phyloP scores from a whole-genome alignment of 2,888 invertebrate genomes.

The Amaurobius ferox region DNA sequence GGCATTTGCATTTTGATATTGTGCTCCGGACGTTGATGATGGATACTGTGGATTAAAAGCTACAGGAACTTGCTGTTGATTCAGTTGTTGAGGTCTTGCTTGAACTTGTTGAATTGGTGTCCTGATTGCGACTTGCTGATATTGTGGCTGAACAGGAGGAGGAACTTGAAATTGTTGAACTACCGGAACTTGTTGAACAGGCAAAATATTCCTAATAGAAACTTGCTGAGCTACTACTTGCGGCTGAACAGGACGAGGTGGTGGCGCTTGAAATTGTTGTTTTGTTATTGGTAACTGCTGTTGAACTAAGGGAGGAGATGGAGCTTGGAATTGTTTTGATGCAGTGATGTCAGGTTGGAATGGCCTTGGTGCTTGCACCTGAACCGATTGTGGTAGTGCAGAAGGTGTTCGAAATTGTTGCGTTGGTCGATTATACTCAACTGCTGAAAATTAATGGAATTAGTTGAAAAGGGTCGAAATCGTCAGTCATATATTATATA shows the following conservation, averaged over 20 bases:
- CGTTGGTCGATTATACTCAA: slow-evolving; percentile 5
- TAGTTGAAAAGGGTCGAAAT: background rate
- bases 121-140: background rate
- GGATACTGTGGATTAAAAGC: background rate
- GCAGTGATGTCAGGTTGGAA: background rate
- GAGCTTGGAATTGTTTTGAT: background rate
- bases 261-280: no score
- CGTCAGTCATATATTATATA: no score
- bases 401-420: background rate
- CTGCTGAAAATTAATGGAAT: background rate
- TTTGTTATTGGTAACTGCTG: background rate
- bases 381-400: background rate
- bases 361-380: background rate
- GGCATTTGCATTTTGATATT: background rate
- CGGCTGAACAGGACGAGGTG: background rate
- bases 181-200: no score
- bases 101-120: background rate
- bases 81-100: background rate
- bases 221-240: no score
- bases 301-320: background rate
- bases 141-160: no score
- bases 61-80: background rate
- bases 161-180: background rate
- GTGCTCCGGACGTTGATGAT: background rate
- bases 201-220: no score